These are phyloP conservation scores for Eulemur albifrons DNA, from an alignment of 2,797 vertebrate species.

Conservation along the genomic window DNA sequence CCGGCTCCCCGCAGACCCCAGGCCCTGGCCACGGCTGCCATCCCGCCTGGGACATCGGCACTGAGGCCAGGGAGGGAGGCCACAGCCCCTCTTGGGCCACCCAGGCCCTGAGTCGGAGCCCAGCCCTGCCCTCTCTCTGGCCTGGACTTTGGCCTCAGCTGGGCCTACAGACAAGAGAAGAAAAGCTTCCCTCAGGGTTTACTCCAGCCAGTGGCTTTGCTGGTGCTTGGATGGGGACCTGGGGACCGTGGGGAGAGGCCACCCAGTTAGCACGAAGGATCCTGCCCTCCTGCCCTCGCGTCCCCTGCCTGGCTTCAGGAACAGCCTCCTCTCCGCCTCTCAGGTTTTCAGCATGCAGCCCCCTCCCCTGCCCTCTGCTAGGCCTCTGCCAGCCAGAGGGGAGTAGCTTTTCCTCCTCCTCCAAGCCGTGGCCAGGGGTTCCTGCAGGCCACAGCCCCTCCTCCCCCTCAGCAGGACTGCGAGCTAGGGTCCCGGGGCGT, in stretches of 20 bases:
- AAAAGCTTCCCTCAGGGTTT: not conserved
- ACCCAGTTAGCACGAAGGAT: fast-evolving
- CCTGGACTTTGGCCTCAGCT: not conserved
- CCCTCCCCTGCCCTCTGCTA: not conserved
- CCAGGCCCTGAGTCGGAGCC: not conserved
- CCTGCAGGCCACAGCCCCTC: conserved; percentile 22
- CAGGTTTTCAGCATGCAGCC: not conserved
- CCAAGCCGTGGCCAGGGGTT: conserved; percentile 7
- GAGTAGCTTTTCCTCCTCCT: not conserved
- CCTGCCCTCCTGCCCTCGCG: too few species aligned
- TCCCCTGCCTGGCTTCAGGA: not conserved
- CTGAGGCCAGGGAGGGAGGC: not conserved
- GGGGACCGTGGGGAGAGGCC: not conserved
- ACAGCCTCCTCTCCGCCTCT: not conserved
- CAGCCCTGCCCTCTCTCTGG: not conserved
- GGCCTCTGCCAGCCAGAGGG: conserved; percentile 13
- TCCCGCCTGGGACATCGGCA: not conserved
- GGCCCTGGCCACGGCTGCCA: not conserved
- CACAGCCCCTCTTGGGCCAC: not conserved
- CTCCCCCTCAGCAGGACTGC: not conserved
- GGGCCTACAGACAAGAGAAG: not conserved
- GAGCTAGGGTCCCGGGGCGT: not conserved
- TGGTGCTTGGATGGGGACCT: fast-evolving
- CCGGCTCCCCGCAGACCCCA: not conserved
- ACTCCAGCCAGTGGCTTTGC: fast-evolving